Base-by-base conservation (phyloP, 2,888 invertebrate species). In the Axea sp. region DNA sequence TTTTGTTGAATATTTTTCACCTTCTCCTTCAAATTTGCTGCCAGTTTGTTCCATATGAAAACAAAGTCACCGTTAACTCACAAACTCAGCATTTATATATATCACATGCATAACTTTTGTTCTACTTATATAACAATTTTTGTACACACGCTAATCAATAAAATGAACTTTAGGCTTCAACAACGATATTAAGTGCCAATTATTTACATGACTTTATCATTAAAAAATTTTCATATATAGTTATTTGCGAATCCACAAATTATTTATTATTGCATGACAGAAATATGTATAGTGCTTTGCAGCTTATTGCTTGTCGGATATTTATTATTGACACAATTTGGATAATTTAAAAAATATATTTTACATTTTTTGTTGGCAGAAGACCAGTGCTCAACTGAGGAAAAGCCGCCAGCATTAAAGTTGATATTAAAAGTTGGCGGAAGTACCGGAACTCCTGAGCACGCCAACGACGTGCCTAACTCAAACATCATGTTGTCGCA, bases 361-460 rank as follows among this genome's bases (percentile, higher is more conserved):
- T 1, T 17, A 4, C 1, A 17, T 49, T 59, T 41, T 53, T 2
- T 49, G 62, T 57, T 33, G n/a, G 71, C 78, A 83, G 86, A 86
- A 71, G 83, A 79, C 30, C 80, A 83, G 43, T 85, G 82, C 59
- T 77, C 80, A 9, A 78, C 83, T 45, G 79, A 81, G 74, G 90
- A 90, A 28, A 88, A 88, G 60, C 91, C 91, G 64, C 90, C 90
- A 35, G 91, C 92, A 35, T 84, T 94, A 19, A 93, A 93, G 81
- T 86, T 94, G 51, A 94, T 94, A 69, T 86, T 94, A 19, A 94
- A 94, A 88, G 93, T 94, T 14, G 93, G 93, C 12, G 91, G 89
- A 17, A 91, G 89, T 68, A 91, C 90, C 81, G 91, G 91, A 9
- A 93, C 93, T 3, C 93, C 93, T 0, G 93, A 93, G 82, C 80